These are phyloP conservation scores for Ryuthela nishihirai DNA, from an alignment of 2,888 invertebrate species.

Conservation along the genomic window DNA sequence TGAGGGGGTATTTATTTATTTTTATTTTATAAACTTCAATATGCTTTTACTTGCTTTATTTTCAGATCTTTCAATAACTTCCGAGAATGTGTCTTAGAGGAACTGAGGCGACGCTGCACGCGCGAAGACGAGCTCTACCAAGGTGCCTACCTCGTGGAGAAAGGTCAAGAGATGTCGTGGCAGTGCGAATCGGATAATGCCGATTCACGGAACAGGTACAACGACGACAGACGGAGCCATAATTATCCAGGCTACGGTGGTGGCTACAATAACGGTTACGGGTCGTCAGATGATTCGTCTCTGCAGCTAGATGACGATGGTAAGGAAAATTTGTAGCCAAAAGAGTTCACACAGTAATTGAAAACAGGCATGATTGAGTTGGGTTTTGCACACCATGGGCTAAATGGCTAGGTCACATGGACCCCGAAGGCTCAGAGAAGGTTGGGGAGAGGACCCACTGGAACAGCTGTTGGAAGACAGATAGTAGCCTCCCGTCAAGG, in stretches of 20 bases:
- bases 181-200: conserved; percentile 10
- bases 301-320: conserved; percentile 27
- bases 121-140: conserved; percentile 31
- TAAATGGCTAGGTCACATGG: too few relatives aligned
- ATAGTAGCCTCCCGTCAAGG: too few relatives aligned
- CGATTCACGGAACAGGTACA: conserved; percentile 10
- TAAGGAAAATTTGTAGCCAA: too few relatives aligned
- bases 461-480: too few relatives aligned
- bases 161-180: conserved; percentile 30
- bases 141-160: conserved; percentile 28
- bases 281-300: background rate
- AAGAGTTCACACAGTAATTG: too few relatives aligned
- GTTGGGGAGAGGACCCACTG: too few relatives aligned
- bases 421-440: too few relatives aligned
- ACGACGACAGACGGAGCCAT: background rate
- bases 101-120: conserved; percentile 18
- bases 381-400: too few relatives aligned
- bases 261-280: background rate
- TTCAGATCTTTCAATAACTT: conserved; percentile 12
- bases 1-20: too few relatives aligned
- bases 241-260: background rate
- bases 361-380: too few relatives aligned
- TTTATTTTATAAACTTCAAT: too few relatives aligned
- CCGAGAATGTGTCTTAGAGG: conserved; percentile 19
- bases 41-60: too few relatives aligned